These are phyloP conservation scores for Lutjanus argentimaculatus DNA, from an alignment of 2,797 vertebrate species.

Conservation along the genomic window DNA sequence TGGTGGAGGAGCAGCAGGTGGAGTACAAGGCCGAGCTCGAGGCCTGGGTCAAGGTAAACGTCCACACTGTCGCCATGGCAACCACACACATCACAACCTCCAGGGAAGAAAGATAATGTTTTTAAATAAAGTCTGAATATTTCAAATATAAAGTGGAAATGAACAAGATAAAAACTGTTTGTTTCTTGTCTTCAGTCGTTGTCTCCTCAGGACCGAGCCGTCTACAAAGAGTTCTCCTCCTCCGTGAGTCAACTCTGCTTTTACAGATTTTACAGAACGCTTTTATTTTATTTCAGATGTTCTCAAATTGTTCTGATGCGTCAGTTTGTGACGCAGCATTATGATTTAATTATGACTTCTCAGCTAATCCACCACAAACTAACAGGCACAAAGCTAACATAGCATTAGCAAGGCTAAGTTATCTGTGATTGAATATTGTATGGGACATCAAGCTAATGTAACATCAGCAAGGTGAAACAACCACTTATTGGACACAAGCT, in stretches of 20 bases:
- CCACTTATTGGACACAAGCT: too few species aligned
- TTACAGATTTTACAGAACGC: not conserved
- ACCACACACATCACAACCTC: too few species aligned
- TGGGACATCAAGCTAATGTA: not conserved
- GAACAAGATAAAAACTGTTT: not conserved
- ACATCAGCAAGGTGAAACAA: not conserved
- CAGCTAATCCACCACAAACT: not conserved
- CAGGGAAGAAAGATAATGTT: too few species aligned
- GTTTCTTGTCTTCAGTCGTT: conserved; percentile 76
- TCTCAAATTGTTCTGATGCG: not conserved
- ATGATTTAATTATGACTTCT: not conserved
- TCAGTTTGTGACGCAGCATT: not conserved
- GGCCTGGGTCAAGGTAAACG: conserved; percentile 85
- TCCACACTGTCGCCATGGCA: not conserved
- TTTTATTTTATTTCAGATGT: not conserved
- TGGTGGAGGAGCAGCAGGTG: conserved; percentile 87
- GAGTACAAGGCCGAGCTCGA: conserved; percentile 87
- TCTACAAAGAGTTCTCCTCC: conserved; percentile 86
- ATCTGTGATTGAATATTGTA: not conserved
- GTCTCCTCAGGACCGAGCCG: conserved; percentile 84
- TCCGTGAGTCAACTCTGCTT: conserved; percentile 76
- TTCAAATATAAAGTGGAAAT: too few species aligned
- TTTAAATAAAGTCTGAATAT: too few species aligned
- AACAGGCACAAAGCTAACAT: not conserved
- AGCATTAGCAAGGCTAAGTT: not conserved